Percentiles rank a stretch among this genome's conserved stretches.
Evolutionary conservation across 2,888 invertebrate genomes (phyloP).

Genomic region (Aplocera efformata): DNA sequence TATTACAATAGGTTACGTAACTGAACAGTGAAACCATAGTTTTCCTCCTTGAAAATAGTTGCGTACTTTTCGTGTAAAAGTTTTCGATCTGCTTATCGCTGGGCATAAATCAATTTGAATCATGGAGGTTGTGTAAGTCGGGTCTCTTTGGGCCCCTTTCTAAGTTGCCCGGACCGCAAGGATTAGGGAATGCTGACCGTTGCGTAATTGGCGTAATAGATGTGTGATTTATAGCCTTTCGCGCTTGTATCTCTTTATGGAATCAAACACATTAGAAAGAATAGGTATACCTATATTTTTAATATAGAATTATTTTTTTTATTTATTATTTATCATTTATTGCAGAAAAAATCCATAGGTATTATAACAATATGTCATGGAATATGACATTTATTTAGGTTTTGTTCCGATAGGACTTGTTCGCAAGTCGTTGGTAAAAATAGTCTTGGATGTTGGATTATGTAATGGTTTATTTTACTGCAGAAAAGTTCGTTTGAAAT

Average conservation of each 20-base stretch:
- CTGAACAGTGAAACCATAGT: conserved; percentile 56
- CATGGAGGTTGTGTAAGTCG: conserved; percentile 58
- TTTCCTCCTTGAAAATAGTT: conserved; percentile 45
- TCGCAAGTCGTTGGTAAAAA: too few relatives aligned
- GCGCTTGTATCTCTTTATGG: conserved; percentile 25
- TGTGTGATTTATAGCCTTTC: conserved; percentile 63
- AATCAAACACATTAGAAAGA: not conserved
- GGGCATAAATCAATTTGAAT: conserved; percentile 75
- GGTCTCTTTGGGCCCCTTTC: conserved; percentile 63
- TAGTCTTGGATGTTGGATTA: too few relatives aligned
- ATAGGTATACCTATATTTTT: too few relatives aligned
- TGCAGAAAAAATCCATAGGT: too few relatives aligned
- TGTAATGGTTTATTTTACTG: too few relatives aligned
- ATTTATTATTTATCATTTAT: too few relatives aligned
- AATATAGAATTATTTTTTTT: too few relatives aligned
- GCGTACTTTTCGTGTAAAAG: conserved; percentile 40
- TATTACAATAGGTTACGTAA: conserved; percentile 59
- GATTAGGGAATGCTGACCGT: conserved; percentile 67
- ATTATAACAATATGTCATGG: too few relatives aligned
- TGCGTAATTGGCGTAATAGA: conserved; percentile 76
- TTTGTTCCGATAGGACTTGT: too few relatives aligned
- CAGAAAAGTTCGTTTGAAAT: too few relatives aligned
- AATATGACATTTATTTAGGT: too few relatives aligned
- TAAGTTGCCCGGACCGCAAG: conserved; percentile 41
- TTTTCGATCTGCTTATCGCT: conserved; percentile 68